Percentiles rank a stretch among this genome's conserved stretches.
These are phyloP conservation scores for Ischnura elegans DNA, from an alignment of 2,888 invertebrate species.

Conservation along the genomic window DNA sequence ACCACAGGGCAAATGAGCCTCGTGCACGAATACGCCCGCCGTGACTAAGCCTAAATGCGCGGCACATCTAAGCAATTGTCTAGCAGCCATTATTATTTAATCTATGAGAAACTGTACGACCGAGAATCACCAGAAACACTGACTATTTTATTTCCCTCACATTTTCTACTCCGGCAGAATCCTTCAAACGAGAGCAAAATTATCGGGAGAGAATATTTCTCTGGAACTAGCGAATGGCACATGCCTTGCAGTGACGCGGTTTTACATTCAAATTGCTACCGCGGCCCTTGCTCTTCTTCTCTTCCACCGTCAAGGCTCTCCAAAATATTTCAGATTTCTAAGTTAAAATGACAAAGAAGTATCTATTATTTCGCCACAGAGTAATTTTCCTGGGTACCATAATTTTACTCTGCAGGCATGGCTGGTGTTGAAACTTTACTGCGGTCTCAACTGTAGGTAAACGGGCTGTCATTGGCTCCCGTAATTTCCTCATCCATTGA, in stretches of 20 bases:
- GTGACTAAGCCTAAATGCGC: background rate
- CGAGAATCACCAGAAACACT: background rate
- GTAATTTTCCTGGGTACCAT: background rate
- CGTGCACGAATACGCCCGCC: background rate
- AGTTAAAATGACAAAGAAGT: background rate
- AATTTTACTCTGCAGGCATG: background rate
- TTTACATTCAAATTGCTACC: background rate
- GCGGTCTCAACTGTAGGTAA: background rate
- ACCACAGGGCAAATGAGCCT: background rate
- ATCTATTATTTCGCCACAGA: background rate
- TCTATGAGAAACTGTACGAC: background rate
- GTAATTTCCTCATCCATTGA: background rate
- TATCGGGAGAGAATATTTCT: background rate
- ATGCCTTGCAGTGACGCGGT: background rate
- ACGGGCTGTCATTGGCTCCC: background rate
- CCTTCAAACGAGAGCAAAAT: background rate
- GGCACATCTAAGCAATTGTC: background rate
- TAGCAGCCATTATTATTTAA: background rate
- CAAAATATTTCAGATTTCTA: background rate
- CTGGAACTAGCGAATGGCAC: background rate
- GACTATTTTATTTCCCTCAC: background rate
- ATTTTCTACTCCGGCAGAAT: background rate
- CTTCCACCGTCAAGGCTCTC: background rate
- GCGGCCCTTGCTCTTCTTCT: background rate
- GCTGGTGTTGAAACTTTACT: background rate